Percentiles rank a stretch among this genome's conserved stretches.
Conservation (phyloP, 2,797 vertebrate genomes). For the Pyrocephalus nanus region DNA sequence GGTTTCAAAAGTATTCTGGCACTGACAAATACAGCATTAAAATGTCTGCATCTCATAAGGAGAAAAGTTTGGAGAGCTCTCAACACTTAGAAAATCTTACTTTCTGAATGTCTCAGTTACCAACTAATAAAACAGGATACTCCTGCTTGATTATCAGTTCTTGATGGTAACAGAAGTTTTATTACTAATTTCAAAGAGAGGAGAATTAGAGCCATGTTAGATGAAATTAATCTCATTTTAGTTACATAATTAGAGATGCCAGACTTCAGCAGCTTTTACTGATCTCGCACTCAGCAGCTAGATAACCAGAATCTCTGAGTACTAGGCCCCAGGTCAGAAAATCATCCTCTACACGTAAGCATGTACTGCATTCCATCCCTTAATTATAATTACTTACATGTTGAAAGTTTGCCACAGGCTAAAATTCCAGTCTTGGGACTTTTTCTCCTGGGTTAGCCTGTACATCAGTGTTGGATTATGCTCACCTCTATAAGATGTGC, state of each 20-base stretch:
- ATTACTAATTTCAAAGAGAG: background rate
- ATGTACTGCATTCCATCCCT: background rate
- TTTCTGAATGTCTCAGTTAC: background rate
- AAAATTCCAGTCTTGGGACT: background rate
- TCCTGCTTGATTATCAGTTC: background rate
- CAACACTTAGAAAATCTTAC: background rate
- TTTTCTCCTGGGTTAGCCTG: background rate
- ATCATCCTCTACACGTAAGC: background rate
- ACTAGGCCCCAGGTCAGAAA: background rate
- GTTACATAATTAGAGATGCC: background rate
- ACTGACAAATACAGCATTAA: background rate
- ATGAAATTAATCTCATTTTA: background rate
- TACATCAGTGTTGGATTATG: background rate
- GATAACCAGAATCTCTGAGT: background rate
- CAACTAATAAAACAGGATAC: background rate
- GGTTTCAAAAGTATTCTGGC: background rate
- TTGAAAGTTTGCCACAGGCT: background rate
- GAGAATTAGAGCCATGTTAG: background rate
- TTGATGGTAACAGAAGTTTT: background rate
- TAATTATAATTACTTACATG: background rate
- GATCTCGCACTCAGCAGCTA: background rate
- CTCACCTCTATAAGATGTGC: background rate
- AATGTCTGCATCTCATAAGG: background rate
- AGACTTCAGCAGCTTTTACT: background rate
- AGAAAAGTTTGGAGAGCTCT: background rate